A percentile compares a stretch with the other conserved stretches of the same genome.
Evolutionary conservation across 1,140 invertebrate genomes (phyloP).

Genomic region (Drosophila varians): DNA sequence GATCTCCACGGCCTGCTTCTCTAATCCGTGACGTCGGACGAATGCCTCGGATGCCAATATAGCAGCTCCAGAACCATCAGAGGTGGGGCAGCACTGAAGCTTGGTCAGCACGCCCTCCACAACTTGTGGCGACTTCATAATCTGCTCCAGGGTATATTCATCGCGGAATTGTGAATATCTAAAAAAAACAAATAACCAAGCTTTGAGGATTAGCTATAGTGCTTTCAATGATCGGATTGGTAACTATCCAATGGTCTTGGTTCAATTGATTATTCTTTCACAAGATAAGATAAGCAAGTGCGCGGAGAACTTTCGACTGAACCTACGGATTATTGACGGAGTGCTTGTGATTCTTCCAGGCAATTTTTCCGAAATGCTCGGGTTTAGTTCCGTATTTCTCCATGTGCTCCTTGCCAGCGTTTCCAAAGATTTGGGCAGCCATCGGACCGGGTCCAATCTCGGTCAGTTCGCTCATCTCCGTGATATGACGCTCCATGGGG

Average conservation of each 20-base stretch:
- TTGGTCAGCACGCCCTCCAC: conserved; percentile 96
- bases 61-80: conserved; percentile 96
- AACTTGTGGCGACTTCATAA: conserved; percentile 92
- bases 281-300: conserved; percentile 98
- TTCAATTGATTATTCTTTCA: too few species aligned
- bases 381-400: conserved; percentile 96
- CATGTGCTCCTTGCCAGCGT: conserved; percentile 98
- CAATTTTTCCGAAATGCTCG: conserved; percentile 98
- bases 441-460: conserved; percentile 92
- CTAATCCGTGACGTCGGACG: conserved; percentile 91
- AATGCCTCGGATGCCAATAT: conserved; percentile 96
- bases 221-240: background rate
- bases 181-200: conserved; percentile 1
- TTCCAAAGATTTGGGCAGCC: conserved; percentile 98
- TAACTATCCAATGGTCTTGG: too few species aligned
- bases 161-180: conserved; percentile 95
- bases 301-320: too few species aligned
- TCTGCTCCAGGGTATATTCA: conserved; percentile 95
- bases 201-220: conserved; percentile 85
- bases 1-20: conserved; percentile 96
- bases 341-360: conserved; percentile 98
- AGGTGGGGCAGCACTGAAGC: conserved; percentile 98
- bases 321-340: conserved; percentile 93
- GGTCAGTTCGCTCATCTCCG: conserved; percentile 91
- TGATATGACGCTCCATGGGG: conserved; percentile 96